Conservation (phyloP, 2,797 vertebrate genomes). For the Lithobates sylvaticus region DNA sequence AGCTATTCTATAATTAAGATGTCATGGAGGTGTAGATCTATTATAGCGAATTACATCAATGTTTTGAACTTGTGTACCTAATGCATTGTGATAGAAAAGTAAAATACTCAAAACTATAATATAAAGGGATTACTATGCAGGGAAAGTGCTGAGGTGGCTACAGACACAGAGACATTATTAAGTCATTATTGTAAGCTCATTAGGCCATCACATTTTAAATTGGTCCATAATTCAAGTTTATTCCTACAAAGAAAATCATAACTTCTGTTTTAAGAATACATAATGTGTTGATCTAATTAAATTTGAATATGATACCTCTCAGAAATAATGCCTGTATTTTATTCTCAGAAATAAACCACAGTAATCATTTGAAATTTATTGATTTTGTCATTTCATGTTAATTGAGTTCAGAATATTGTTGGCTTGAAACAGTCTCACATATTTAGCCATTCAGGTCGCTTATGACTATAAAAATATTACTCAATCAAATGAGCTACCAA, state of each 20-base stretch:
- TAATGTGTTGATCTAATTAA: slow-evolving; percentile 38
- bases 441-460: background rate
- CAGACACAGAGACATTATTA: slow-evolving; percentile 43
- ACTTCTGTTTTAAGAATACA: slow-evolving; percentile 36
- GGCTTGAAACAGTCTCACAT: slow-evolving; percentile 1
- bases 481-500: background rate
- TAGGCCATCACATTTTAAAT: slow-evolving; percentile 57
- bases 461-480: background rate
- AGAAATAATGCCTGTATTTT: slow-evolving; percentile 42
- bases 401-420: slow-evolving; percentile 16
- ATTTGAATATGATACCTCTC: slow-evolving; percentile 53
- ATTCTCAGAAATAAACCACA: slow-evolving; percentile 31
- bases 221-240: slow-evolving; percentile 53
- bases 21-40: slow-evolving; percentile 13
- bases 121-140: slow-evolving; percentile 15
- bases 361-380: slow-evolving; percentile 30
- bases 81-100: slow-evolving; percentile 18
- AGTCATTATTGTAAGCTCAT: slow-evolving; percentile 54
- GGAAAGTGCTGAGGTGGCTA: slow-evolving; percentile 45
- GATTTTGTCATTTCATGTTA: slow-evolving; percentile 42
- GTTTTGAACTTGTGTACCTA: slow-evolving; percentile 42
- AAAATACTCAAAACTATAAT: slow-evolving; percentile 29
- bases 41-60: slow-evolving; percentile 37
- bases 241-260: slow-evolving; percentile 40
- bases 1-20: slow-evolving; percentile 49